These are phyloP conservation scores for Pelvicachromis taeniatus DNA, from an alignment of 2,113 vertebrate species.

Conservation along the genomic window DNA sequence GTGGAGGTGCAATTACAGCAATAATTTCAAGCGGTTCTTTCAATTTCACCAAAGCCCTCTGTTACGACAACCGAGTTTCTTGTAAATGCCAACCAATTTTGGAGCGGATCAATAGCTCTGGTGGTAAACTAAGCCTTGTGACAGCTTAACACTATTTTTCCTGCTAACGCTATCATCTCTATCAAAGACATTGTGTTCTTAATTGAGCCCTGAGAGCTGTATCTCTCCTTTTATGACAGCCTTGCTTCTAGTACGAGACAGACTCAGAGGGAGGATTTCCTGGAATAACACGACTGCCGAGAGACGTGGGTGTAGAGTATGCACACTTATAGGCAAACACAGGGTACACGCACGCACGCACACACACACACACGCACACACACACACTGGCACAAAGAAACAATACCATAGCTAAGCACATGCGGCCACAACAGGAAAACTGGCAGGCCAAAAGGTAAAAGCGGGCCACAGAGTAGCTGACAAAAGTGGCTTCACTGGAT, in stretches of 20 bases:
- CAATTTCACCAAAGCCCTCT: neutral
- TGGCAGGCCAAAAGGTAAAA: slow-evolving; percentile 42
- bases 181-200: slow-evolving; percentile 31
- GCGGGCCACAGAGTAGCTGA: neutral
- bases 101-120: slow-evolving; percentile 21
- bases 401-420: slow-evolving; percentile 28
- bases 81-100: slow-evolving; percentile 49
- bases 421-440: slow-evolving; percentile 39
- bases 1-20: neutral
- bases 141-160: slow-evolving; percentile 33
- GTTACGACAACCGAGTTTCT: neutral
- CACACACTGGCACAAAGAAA: slow-evolving; percentile 17
- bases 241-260: slow-evolving; percentile 4
- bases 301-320: slow-evolving; percentile 43
- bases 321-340: slow-evolving; percentile 32
- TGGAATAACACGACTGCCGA: slow-evolving; percentile 41
- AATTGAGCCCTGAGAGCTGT: slow-evolving; percentile 48
- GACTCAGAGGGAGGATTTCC: slow-evolving; percentile 46
- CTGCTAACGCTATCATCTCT: slow-evolving; percentile 20
- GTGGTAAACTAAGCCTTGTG: slow-evolving; percentile 37
- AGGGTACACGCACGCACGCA: neutral
- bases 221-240: slow-evolving; percentile 39
- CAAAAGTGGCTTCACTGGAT: slow-evolving; percentile 48
- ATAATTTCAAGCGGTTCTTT: neutral
- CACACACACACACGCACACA: neutral